Conservation (phyloP, 2,888 invertebrate genomes). For the Acrobasis suavella region DNA sequence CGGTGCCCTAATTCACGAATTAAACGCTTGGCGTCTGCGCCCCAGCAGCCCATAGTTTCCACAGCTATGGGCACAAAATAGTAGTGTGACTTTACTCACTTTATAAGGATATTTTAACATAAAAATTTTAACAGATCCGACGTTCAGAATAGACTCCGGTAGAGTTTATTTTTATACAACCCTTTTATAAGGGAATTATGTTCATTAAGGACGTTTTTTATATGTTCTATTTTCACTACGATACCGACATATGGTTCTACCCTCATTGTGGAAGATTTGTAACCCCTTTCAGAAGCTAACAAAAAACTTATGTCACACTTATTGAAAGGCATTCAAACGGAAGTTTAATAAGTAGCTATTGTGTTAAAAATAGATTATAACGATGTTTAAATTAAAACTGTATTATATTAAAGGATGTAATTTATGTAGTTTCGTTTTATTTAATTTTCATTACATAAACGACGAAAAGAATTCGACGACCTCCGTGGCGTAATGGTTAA, state of each 20-base stretch:
- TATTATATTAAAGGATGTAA: no score
- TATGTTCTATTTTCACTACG: conserved; percentile 65
- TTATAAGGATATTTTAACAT: no score
- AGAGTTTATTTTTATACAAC: conserved; percentile 72
- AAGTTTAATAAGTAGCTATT: neutral
- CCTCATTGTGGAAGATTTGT: conserved; percentile 52
- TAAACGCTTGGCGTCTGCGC: no score
- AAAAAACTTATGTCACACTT: conserved; percentile 35
- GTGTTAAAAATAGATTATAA: neutral
- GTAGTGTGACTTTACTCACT: no score
- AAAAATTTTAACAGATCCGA: conserved; percentile 13
- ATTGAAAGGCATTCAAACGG: conserved; percentile 1
- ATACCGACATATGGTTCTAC: conserved; percentile 52
- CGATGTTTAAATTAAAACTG: no score
- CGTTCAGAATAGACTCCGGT: conserved; percentile 50
- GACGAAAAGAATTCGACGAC: no score
- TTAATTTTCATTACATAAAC: no score
- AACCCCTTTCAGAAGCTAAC: conserved; percentile 51
- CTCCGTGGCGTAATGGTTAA: no score
- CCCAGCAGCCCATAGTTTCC: no score
- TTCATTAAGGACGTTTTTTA: conserved; percentile 77
- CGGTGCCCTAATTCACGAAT: no score
- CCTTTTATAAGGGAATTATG: conserved; percentile 79
- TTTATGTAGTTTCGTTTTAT: no score
- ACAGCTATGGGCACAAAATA: no score